Base-by-base conservation (phyloP, 2,113 vertebrate genomes). In the Megaceryle torquata region DNA sequence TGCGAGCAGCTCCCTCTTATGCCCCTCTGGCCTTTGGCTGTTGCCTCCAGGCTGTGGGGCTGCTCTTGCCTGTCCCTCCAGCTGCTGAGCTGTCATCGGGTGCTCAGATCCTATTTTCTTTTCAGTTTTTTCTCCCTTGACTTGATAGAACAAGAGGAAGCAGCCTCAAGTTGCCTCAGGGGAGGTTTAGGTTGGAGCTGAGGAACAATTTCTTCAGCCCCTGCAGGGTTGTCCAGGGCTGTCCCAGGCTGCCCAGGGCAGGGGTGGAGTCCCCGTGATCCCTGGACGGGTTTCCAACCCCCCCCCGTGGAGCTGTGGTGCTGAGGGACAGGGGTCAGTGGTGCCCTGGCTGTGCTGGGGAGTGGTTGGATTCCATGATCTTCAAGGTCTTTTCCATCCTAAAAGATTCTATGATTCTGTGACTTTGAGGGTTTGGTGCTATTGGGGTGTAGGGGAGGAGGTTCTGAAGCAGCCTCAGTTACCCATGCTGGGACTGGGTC, bases 1-100 rank as follows among this genome's bases (percentile, higher is more conserved):
- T 24, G 22, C 5, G 2, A 12, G 56, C 5, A 1, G 59, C 35
- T 33, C 59, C 5, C 0, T 1, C 8, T 16, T 1, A 1, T 17
- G 20, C 61, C 67, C 46, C 0, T 0, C 50, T 2, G 59, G 74
- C 14, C 11, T 26, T 8, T 2, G 25, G 4, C 28, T 22, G 33
- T 2, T 19, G 68, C 20, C 28, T 22, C 17, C 0, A 1, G 25
- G 65, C 60, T 29, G 0, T 0, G 50, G 29, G 28, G 53, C 68
- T 41, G 63, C 1, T 37, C 46, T 46, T 14, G 5, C 54, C 74
- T 7, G 3, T 17, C 1, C 5, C 57, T 20, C 15, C 57, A 1
- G 0, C 16, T 13, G 3, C 69, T 28, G 14, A 29, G 44, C 56
- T 44, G 15, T 2, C 26, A 68, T 7, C 6, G 4, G 35, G 20